Conservation (phyloP, 2,797 vertebrate species). For the Squalus acanthias region DNA sequence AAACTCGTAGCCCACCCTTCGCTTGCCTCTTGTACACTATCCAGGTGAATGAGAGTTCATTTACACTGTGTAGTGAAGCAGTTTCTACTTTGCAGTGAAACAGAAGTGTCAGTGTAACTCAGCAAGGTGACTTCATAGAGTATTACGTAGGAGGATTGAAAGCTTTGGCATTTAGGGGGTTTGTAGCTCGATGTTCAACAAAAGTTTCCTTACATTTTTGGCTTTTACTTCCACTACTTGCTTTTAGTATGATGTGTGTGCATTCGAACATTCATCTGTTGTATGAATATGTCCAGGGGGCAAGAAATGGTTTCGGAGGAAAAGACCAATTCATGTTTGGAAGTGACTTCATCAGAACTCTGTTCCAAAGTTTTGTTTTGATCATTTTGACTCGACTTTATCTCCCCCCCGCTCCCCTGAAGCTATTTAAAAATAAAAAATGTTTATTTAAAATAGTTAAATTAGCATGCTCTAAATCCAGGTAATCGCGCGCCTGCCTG, state of each 20-base stretch:
- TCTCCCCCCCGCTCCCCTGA: neutral
- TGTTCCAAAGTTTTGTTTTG: neutral
- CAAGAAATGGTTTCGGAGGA: neutral
- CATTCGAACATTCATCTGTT: too few relatives aligned
- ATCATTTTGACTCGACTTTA: neutral
- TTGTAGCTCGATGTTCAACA: too few relatives aligned
- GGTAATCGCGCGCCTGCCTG: neutral
- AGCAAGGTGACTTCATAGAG: too few relatives aligned
- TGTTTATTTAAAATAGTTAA: neutral
- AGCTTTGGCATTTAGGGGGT: too few relatives aligned
- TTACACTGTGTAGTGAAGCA: neutral
- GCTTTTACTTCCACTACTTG: too few relatives aligned
- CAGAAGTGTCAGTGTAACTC: too few relatives aligned
- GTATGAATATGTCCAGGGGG: too few relatives aligned
- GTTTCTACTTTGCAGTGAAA: neutral
- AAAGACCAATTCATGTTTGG: neutral
- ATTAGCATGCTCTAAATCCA: neutral
- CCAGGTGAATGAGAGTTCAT: neutral
- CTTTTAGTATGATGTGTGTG: too few relatives aligned
- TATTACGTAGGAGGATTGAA: too few relatives aligned
- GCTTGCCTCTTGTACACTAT: too few relatives aligned
- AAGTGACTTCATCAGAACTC: neutral
- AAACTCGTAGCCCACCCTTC: too few relatives aligned
- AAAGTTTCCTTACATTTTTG: too few relatives aligned
- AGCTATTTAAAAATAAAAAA: neutral